Evolutionary conservation across 2,797 vertebrate genomes (phyloP), one percentile per base, ranked within the genome.

Genomic region (Euthynnus affinis): DNA sequence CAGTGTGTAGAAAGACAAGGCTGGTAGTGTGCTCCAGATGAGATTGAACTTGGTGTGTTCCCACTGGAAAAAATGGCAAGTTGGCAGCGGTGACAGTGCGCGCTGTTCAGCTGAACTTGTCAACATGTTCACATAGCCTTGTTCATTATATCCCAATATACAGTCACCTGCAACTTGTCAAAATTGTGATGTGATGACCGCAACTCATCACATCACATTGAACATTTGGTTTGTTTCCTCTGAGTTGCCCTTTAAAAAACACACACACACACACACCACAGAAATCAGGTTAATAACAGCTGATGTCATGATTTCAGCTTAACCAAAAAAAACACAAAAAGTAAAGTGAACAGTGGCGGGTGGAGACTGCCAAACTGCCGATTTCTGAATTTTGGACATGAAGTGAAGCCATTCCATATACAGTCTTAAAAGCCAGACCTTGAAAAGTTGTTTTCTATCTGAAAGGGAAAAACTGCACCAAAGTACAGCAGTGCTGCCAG

Each of bases 141-240:
- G 71, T 71, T 67, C 17, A 73, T 82, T 80, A 78, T 81, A 75
- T 53, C 22, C 37, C 23, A 52, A 62, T 14, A 49, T 12, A 29
- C 23, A 17, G 27, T 51, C 66, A 78, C 55, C 37, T 64, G 48
- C 13, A 56, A 62, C 73, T 32, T 66, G 27, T 67, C 53, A 78
- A 59, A 76, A 81, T 76, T 55, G 46, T 15, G 61, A 57, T 14
- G 20, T 71, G 85, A 86, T 18, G 5, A 18, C 34, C 9, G 34
- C 34, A 37, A 37, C 8, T 9, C 34, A 37, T 37, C 34, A 37
- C 34, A 37, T 37, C 34, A 37, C 34, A 15, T 74, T 74, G 52
- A 71, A 78, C 22, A 32, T 9, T 40, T 57, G 23, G 44, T 67
- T 63, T 44, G 9, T 37, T 80, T 67, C 53, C 34, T 61, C 5